Conservation (phyloP, 2,113 vertebrate genomes). For the Eclectus roratus region DNA sequence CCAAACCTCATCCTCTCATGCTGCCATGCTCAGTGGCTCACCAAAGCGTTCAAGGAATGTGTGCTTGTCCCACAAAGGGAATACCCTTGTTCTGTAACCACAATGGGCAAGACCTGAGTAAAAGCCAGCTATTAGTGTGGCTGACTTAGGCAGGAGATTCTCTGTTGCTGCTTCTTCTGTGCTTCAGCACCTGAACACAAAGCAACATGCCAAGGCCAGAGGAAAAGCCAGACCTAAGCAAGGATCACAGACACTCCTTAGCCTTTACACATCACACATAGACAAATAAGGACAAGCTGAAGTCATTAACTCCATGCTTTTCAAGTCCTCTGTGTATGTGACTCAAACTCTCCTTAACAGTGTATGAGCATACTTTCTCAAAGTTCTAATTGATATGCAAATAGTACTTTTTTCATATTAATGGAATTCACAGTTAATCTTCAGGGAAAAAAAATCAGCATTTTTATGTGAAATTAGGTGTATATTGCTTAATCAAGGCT, state of each 20-base stretch:
- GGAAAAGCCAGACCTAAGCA: neutral
- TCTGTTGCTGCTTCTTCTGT: neutral
- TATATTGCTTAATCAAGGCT: conserved; percentile 70
- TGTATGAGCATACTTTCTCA: neutral
- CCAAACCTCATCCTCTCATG: rapidly evolving
- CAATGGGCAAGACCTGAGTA: neutral
- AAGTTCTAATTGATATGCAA: conserved; percentile 56
- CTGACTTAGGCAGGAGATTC: neutral
- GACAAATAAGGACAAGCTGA: neutral
- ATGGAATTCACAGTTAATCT: conserved; percentile 63
- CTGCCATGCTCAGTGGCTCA: neutral
- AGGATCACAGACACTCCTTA: neutral
- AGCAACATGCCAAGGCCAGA: neutral
- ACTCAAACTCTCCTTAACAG: neutral
- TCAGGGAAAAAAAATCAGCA: conserved; percentile 60
- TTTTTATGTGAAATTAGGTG: conserved; percentile 73
- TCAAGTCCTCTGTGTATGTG: neutral
- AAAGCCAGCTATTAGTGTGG: neutral
- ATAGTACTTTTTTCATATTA: conserved; percentile 49
- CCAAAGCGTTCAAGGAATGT: rapidly evolving
- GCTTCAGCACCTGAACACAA: neutral
- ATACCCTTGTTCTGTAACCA: neutral
- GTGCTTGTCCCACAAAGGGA: neutral
- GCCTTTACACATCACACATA: neutral
- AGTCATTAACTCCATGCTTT: neutral